A percentile compares a stretch with the other conserved stretches of the same genome.
Evolutionary conservation across 2,797 vertebrate genomes (phyloP).

Genomic region (Crocodylus rhombifer): DNA sequence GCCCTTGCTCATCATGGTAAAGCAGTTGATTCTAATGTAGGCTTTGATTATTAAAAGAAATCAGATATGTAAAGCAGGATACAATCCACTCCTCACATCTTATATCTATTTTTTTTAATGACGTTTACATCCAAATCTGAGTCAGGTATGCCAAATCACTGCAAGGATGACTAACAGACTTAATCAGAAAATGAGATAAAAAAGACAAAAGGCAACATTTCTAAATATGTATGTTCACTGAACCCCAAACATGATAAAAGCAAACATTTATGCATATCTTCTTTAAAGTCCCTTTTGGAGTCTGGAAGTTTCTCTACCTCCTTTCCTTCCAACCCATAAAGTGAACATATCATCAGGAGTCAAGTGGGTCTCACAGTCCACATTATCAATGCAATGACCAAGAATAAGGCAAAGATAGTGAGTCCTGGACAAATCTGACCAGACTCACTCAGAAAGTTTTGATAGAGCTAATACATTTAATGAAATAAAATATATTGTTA

Average conservation of each 20-base stretch:
- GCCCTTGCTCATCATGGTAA: not conserved
- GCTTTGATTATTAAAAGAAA: constrained; percentile 15
- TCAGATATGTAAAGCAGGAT: not conserved
- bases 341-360: not conserved
- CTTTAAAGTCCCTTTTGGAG: not conserved
- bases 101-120: not conserved
- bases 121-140: not conserved
- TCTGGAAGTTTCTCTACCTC: not conserved
- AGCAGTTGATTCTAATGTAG: not conserved
- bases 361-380: no score
- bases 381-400: no score
- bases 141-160: not conserved
- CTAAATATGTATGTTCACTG: not conserved
- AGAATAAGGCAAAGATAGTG: no score
- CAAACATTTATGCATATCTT: not conserved
- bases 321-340: not conserved
- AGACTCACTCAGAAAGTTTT: no score
- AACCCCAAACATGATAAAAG: not conserved
- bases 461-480: no score
- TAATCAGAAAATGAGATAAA: not conserved
- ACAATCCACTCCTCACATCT: not conserved
- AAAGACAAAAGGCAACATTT: not conserved
- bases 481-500: no score
- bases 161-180: not conserved
- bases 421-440: no score